Evolutionary conservation across 2,797 vertebrate genomes (phyloP), one percentile per base, ranked within the genome.

Genomic region (Tamandua tetradactyla): DNA sequence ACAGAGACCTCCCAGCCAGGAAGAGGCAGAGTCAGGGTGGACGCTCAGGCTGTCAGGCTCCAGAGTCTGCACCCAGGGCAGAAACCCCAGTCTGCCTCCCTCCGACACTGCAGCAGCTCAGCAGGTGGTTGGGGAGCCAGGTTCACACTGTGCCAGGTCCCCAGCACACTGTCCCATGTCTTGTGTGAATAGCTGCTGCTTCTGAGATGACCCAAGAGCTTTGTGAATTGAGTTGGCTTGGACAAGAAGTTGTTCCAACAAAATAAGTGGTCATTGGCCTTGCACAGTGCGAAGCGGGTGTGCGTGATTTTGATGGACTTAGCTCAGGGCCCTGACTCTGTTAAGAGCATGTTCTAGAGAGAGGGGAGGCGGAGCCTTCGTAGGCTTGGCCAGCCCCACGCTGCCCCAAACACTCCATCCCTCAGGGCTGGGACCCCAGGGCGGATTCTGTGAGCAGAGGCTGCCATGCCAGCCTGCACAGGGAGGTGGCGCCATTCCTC

Each of bases 401-500:
- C 47, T 52, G 30, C 47, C 32, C 22, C 52, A 18, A 76, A 76
- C 47, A n/a, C n/a, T n/a, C n/a, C n/a, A n/a, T n/a, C n/a, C n/a
- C n/a, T n/a, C n/a, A n/a, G n/a, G 68, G 49, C 72, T 44, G 0
- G 47, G 32, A 30, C 25, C 10, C 64, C 52, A 14, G 15, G 0
- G n/a, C 27, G 8, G 23, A 14, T 30, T n/a, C 61, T 12, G 59
- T 13, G 8, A 61, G 52, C 78, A 3, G 30, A 1, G 35, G 75
- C 78, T 95, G 97, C 92, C 94, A 82, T 95, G 40, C 96, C 90
- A 1, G 61, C 37, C 57, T 22, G 0, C 5, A 4, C 96, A 71
- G 75, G 69, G 88, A 97, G 97, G 7, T 95, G 97, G 97, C 93
- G 93, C 93, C 88, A 71, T 76, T 91, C 66, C 83, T 93, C 93